Conservation (phyloP, 2,797 vertebrate species). For the Poeciliopsis turneri region DNA sequence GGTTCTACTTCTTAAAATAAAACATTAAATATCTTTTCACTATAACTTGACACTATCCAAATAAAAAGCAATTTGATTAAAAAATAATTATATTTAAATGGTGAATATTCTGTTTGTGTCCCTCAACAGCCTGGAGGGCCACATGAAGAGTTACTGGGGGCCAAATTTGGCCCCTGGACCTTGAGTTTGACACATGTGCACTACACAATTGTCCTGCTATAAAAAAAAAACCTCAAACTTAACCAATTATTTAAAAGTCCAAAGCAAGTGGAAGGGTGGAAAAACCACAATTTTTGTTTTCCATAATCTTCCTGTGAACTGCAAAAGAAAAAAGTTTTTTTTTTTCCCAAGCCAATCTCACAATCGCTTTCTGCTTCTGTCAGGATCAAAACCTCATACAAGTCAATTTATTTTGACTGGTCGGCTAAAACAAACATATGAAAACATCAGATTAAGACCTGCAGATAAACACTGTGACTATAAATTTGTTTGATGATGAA, state of each 20-base stretch:
- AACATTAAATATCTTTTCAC: too few relatives aligned
- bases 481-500: conserved; percentile 8
- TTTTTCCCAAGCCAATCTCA: neutral
- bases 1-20: too few relatives aligned
- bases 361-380: neutral
- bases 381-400: neutral
- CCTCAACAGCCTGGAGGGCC: too few relatives aligned
- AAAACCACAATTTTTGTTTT: neutral
- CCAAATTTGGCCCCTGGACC: too few relatives aligned
- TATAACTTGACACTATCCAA: too few relatives aligned
- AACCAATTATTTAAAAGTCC: neutral
- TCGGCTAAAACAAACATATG: neutral
- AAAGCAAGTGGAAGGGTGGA: neutral
- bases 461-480: neutral
- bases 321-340: neutral
- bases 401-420: neutral
- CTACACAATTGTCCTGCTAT: neutral
- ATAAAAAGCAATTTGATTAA: too few relatives aligned
- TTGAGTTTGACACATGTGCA: too few relatives aligned
- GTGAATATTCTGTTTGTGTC: too few relatives aligned
- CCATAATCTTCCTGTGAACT: neutral
- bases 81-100: too few relatives aligned
- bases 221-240: neutral
- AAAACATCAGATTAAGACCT: neutral
- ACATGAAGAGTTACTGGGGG: too few relatives aligned